phyloP scores from a whole-genome alignment of 1,140 invertebrate species.

The Drosophila malerkotliana region DNA sequence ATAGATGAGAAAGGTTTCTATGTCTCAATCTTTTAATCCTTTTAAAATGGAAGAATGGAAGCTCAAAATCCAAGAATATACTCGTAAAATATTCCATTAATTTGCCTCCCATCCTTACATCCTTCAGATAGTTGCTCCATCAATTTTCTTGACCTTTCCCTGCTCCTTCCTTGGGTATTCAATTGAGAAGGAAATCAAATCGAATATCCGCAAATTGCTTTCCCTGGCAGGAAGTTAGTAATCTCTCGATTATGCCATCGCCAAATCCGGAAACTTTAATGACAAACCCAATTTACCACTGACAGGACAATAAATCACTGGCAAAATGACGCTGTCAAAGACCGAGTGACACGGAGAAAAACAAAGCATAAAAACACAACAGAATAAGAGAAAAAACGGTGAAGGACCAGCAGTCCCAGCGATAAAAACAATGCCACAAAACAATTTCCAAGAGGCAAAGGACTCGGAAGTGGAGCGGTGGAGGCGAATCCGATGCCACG shows the following conservation, averaged over 20 bases:
- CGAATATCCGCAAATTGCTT: constrained; percentile 12
- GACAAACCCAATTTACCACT: constrained; percentile 69
- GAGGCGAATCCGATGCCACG: constrained; percentile 4
- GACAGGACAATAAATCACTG: constrained; percentile 70
- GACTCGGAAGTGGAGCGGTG: constrained; percentile 9
- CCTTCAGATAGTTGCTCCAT: not conserved
- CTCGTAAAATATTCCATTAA: not conserved
- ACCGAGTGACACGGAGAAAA: constrained; percentile 42
- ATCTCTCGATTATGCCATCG: constrained; percentile 61
- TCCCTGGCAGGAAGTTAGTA: constrained; percentile 23
- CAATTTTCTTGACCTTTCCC: not conserved
- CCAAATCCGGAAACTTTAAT: constrained; percentile 66
- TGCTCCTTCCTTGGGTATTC: not conserved
- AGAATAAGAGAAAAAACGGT: constrained; percentile 5
- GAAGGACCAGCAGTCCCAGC: constrained; percentile 17
- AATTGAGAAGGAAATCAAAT: constrained; percentile 4
- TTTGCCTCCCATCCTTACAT: not conserved
- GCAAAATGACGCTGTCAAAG: constrained; percentile 73
- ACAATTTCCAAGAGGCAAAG: constrained; percentile 65
- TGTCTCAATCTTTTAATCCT: not conserved
- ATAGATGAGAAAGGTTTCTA: not conserved
- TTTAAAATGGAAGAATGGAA: not conserved
- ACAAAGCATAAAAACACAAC: constrained; percentile 10
- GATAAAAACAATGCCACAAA: constrained; percentile 76
- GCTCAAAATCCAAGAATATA: no score